These are phyloP conservation scores for Maylandia zebra DNA, from an alignment of 2,113 vertebrate genomes.

Conservation along the genomic window DNA sequence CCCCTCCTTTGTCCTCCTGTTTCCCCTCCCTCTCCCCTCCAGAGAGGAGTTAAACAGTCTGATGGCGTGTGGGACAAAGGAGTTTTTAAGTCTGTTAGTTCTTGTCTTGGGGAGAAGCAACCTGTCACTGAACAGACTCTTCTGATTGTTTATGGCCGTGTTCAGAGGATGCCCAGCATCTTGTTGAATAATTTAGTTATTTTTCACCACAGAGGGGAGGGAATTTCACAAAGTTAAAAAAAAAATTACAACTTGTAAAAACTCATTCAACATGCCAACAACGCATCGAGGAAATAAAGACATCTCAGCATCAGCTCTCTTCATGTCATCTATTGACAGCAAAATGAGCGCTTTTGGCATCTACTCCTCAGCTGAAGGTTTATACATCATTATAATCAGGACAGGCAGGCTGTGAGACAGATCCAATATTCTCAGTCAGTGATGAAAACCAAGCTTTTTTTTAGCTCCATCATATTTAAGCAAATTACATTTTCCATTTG, in stretches of 20 bases:
- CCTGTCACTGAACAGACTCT: too few species aligned
- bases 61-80: too few species aligned
- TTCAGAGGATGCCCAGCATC: too few species aligned
- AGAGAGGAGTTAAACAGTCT: too few species aligned
- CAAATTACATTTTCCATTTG: neutral
- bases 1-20: too few species aligned
- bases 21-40: too few species aligned
- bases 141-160: too few species aligned
- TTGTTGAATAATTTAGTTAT: neutral
- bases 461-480: neutral
- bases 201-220: neutral
- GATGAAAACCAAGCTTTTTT: neutral
- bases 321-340: neutral
- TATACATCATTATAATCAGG: neutral
- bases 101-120: too few species aligned
- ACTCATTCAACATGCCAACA: neutral
- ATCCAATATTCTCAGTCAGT: neutral
- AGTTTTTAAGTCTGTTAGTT: too few species aligned
- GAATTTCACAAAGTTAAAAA: neutral
- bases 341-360: neutral
- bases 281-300: neutral
- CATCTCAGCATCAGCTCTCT: neutral
- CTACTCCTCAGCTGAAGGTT: neutral
- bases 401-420: neutral
- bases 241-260: neutral